Evolutionary conservation across 2,888 invertebrate species (phyloP).

Genomic region (Sycophila texana): DNA sequence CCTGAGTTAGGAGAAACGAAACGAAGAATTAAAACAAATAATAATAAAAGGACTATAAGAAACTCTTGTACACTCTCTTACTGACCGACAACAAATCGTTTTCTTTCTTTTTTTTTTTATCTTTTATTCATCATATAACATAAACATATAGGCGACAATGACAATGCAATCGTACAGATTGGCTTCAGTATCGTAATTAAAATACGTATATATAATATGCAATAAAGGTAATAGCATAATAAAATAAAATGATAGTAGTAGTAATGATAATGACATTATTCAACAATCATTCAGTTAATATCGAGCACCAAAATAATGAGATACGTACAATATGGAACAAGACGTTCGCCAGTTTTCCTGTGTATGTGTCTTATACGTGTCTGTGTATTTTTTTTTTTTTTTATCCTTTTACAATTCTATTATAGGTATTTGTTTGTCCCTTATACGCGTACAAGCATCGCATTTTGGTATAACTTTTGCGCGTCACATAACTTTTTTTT

Average conservation of each 20-base stretch:
- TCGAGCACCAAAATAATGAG: constrained; percentile 73
- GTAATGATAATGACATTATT: constrained; percentile 25
- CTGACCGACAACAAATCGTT: constrained; percentile 58
- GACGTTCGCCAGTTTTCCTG: neutral
- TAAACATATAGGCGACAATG: constrained; percentile 68
- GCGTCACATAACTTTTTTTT: constrained; percentile 7
- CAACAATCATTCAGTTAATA: constrained; percentile 68
- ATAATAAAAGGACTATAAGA: constrained; percentile 31
- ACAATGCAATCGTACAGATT: constrained; percentile 68
- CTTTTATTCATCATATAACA: constrained; percentile 61
- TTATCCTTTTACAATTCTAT: neutral
- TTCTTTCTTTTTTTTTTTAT: constrained; percentile 46
- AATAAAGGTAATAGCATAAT: constrained; percentile 33
- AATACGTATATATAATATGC: constrained; percentile 55
- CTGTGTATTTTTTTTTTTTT: neutral
- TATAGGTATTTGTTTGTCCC: neutral
- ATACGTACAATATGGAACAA: constrained; percentile 61
- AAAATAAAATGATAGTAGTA: constrained; percentile 42
- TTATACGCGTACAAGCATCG: constrained; percentile 9
- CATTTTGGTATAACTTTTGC: constrained; percentile 1
- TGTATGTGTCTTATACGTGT: constrained; percentile 1
- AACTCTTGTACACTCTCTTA: constrained; percentile 43
- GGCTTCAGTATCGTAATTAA: constrained; percentile 61
- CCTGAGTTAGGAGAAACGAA: constrained; percentile 66
- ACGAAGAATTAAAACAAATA: constrained; percentile 56